Evolutionary conservation across 92 coral and sea anemone species (phyloP), one percentile per base, ranked within the genome.

Genomic region (Parazoanthus swiftii): DNA sequence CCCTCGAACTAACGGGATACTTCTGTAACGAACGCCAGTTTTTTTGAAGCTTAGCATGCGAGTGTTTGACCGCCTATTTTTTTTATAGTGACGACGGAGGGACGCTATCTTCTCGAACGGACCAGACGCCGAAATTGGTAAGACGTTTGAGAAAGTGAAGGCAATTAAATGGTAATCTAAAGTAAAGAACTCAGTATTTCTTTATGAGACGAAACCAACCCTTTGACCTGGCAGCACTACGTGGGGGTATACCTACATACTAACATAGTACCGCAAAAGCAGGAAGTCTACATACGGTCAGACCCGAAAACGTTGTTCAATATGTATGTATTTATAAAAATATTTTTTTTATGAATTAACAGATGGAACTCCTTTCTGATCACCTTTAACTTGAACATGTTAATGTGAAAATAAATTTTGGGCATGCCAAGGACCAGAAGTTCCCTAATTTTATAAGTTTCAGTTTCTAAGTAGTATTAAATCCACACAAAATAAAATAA

Each of bases 41-140:
- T 76, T 48, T 54, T 54, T 54, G 59, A 0, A 54, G 59, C 59
- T 13, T 66, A 68, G 78, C 66, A 13, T 42, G 76, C 39, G 78
- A 25, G 14, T 50, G 37, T 70, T 23, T 35, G 56, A 72, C 46
- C 8, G 59, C 18, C 20, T 63, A 6, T 46, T 83, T 44, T 26
- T 25, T 84, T 84, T 68, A 20, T 6, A 84, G 87, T 73, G 87
- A 84, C 66, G 87, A 84, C 15, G 79, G 58, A 3, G 86, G 79
- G 44, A 14, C 77, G 9, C 66, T 14, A 14, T 84, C 79, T 33
- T 79, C 87, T 21, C 66, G 74, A 43, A 18, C 44, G 8, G 79
- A 71, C 25, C 78, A 46, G 14, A 71, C 59, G 0, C 79, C 68
- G 26, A 29, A 77, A 43, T 39, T 44, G 87, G 87, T 84, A 71